Evolutionary conservation across 2,113 vertebrate genomes (phyloP).

Genomic region (Dicerorhinus sumatrensis): DNA sequence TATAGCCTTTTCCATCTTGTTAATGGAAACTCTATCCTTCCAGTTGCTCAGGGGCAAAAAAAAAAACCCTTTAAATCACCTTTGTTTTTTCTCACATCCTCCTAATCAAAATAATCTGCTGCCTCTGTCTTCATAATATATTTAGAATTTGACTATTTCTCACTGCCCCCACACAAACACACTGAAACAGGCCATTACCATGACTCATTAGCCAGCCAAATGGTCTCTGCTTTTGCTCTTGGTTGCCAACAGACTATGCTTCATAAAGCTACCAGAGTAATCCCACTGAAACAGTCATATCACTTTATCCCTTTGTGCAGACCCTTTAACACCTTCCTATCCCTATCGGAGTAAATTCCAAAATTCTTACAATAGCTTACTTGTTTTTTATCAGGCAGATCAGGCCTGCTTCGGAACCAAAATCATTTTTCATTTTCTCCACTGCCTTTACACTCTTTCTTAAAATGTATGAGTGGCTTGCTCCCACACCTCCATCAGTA

Average conservation of each 20-base stretch:
- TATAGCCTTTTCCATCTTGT: neutral
- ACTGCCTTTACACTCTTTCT: neutral
- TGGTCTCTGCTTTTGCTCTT: neutral
- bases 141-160: slow-evolving; percentile 20
- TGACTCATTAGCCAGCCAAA: slow-evolving; percentile 51
- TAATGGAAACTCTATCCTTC: neutral
- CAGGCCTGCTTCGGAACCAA: neutral
- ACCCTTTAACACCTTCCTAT: neutral
- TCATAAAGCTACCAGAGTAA: neutral
- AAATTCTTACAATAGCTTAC: neutral
- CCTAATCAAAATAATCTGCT: neutral
- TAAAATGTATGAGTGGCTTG: neutral
- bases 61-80: neutral
- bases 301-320: neutral
- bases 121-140: neutral
- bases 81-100: neutral
- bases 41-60: neutral
- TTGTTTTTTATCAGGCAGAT: neutral
- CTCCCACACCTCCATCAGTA: neutral
- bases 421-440: neutral
- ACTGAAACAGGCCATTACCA: neutral
- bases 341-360: neutral
- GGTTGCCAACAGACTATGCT: neutral
- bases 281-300: neutral
- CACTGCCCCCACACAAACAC: neutral